These are phyloP conservation scores for Hassar affinis DNA, from an alignment of 2,113 vertebrate species.

Conservation along the genomic window DNA sequence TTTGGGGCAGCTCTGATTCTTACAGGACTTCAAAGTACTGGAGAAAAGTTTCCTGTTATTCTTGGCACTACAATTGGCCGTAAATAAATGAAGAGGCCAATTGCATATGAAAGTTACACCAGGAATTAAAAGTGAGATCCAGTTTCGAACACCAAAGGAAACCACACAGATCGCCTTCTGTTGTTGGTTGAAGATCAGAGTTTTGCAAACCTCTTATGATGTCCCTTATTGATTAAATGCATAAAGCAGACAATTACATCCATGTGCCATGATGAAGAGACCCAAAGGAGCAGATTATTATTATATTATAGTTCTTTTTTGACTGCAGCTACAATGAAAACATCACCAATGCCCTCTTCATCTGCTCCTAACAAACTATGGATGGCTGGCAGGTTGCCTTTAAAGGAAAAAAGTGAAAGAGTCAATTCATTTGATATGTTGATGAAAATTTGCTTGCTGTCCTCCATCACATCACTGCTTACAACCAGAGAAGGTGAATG, in stretches of 20 bases:
- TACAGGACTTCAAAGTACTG: conserved; percentile 72
- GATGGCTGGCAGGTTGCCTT: not conserved
- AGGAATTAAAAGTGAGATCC: conserved; percentile 50
- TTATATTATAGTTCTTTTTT: not conserved
- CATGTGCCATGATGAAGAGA: conserved; percentile 17
- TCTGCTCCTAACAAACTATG: not conserved
- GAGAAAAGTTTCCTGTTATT: conserved; percentile 64
- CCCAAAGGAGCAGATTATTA: not conserved
- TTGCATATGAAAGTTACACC: conserved; percentile 26
- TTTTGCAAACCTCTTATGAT: conserved; percentile 10
- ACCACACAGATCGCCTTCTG: not conserved
- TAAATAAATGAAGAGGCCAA: conserved; percentile 50
- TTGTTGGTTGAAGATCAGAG: not conserved
- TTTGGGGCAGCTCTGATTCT: conserved; percentile 71
- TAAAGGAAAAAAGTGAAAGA: not conserved
- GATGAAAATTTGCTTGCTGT: not conserved
- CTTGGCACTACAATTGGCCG: conserved; percentile 53
- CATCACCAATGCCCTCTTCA: too few species aligned
- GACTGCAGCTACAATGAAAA: not conserved
- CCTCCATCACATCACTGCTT: not conserved
- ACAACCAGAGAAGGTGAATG: not conserved
- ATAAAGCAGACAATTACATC: conserved; percentile 14
- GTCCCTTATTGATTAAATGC: conserved; percentile 6
- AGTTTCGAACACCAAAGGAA: conserved; percentile 41
- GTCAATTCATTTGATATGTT: not conserved